Evolutionary conservation across 2,797 vertebrate species (phyloP).

Genomic region (Epinephelus coioides): DNA sequence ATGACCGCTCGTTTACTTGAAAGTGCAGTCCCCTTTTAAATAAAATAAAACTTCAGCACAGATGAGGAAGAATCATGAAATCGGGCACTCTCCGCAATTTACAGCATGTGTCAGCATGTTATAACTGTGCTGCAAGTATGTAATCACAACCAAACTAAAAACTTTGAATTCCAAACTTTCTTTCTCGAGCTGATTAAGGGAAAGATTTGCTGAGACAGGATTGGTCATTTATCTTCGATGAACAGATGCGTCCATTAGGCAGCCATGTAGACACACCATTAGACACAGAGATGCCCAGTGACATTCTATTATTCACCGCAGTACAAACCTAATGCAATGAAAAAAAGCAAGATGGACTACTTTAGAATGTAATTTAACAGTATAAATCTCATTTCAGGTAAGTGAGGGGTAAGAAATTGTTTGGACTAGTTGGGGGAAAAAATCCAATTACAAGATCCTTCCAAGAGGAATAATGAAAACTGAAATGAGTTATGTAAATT

Average conservation of each 20-base stretch:
- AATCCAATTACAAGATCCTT: slow-evolving; percentile 76
- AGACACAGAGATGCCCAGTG: slow-evolving; percentile 50
- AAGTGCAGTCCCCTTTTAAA: background rate
- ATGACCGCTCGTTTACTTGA: background rate
- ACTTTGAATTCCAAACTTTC: slow-evolving; percentile 26
- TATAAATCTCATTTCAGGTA: slow-evolving; percentile 75
- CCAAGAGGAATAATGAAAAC: slow-evolving; percentile 75
- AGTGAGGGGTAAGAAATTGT: slow-evolving; percentile 66
- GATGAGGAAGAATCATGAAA: background rate
- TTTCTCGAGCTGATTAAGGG: slow-evolving; percentile 38
- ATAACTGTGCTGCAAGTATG: background rate
- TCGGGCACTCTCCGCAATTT: background rate
- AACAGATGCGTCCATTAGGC: slow-evolving; percentile 63
- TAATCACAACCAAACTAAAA: slow-evolving; percentile 14
- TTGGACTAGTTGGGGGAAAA: slow-evolving; percentile 60
- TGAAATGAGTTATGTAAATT: slow-evolving; percentile 80
- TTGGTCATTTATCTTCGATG: slow-evolving; percentile 58
- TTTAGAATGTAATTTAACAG: slow-evolving; percentile 74
- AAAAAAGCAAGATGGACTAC: slow-evolving; percentile 58
- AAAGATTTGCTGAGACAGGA: slow-evolving; percentile 52
- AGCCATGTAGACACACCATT: slow-evolving; percentile 56
- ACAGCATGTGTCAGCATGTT: background rate
- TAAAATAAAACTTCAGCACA: background rate
- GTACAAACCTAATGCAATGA: slow-evolving; percentile 54
- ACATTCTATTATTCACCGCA: slow-evolving; percentile 65